Evolutionary conservation across 2,888 invertebrate genomes (phyloP), one percentile per base, ranked within the genome.

Genomic region (Microctonus brassicae): DNA sequence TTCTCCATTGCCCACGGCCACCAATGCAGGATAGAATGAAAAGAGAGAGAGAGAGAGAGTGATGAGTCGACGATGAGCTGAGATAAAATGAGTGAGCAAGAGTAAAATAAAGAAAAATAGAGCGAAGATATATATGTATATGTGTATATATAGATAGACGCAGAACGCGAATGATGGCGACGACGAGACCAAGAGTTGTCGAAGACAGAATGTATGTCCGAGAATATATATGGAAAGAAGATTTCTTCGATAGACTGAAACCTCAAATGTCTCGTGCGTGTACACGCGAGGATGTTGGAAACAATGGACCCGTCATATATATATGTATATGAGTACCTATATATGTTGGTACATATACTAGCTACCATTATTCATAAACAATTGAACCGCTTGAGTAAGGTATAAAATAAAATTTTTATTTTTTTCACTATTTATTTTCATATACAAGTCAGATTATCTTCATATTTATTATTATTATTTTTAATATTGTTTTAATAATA

Each of bases 231-330:
- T 24, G 9, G 26, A 29, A 10, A 7, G 20, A 53, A 24, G 52
- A 53, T 53, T 22, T 53, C 22, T 53, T 20, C 39, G 52, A 60
- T 68, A 60, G 67, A 68, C 67, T 53, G 13, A 58, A 36, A 65
- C 65, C 52, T 39, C 57, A 29, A 39, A 69, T n/a, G n/a, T n/a
- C 68, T 69, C 72, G 71, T 72, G 76, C 73, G 70, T 67, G 75
- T 70, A 80, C 77, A 79, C 69, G 70, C 65, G 63, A 74, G 73
- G 70, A 74, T 67, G 75, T 73, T 64, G 53, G 53, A 82, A 83
- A 85, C 85, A 86, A 85, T 85, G 81, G 84, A 79, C 79, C 80
- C 82, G 84, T 83, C 84, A 83, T 83, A n/a, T n/a, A n/a, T n/a
- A n/a, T n/a, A n/a, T n/a, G n/a, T n/a, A n/a, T n/a, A n/a, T n/a